A percentile compares a stretch with the other conserved stretches of the same genome.
Conservation (phyloP, 2,113 vertebrate species). For the Mixornis gularis region DNA sequence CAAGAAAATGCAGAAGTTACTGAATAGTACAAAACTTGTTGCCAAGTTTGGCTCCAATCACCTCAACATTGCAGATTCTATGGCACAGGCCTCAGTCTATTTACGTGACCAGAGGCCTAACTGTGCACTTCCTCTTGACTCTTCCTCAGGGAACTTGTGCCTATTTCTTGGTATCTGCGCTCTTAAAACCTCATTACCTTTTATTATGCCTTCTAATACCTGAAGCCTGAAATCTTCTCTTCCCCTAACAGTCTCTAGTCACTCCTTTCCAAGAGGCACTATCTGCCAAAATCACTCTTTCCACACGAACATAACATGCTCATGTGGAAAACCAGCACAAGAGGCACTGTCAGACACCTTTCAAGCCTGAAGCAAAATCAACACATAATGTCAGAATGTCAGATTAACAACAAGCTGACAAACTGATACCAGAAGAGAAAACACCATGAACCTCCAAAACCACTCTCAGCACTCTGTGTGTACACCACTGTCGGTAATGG, state of each 20-base stretch:
- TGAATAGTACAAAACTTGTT: not conserved
- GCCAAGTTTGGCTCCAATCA: not conserved
- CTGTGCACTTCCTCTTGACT: not conserved
- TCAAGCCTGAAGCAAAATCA: not conserved
- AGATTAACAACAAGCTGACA: not conserved
- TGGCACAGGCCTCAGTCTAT: not conserved
- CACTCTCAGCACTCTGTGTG: not conserved
- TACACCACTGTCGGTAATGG: not conserved
- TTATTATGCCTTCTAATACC: not conserved
- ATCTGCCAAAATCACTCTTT: not conserved
- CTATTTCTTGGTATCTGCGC: not conserved
- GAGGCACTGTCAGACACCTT: not conserved
- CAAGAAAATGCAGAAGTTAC: not conserved
- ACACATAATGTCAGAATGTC: not conserved
- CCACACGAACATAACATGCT: accelerated
- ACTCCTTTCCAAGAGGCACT: not conserved
- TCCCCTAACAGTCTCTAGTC: not conserved
- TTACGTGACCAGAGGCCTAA: not conserved
- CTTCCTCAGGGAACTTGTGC: not conserved
- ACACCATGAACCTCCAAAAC: not conserved
- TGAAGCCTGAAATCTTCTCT: not conserved
- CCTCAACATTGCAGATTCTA: not conserved
- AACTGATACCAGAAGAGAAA: not conserved
- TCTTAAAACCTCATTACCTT: not conserved
- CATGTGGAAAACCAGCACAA: not conserved